Base-by-base conservation (phyloP, 2,113 vertebrate genomes). In the Helogale parvula region DNA sequence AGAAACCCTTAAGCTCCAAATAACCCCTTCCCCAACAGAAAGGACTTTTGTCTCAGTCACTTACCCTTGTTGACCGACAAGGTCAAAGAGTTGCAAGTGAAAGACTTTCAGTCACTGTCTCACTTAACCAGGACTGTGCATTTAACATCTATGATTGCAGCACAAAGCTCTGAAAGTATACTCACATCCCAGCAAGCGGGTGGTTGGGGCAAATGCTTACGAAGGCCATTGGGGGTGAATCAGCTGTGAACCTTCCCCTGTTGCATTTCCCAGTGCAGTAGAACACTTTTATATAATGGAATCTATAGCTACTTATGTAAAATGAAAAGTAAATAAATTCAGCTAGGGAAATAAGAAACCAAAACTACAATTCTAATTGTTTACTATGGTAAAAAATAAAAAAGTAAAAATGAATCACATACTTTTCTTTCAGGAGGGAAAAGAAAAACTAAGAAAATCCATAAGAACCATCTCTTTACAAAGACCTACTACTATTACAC, bases 1-100 rank as follows among this genome's bases (percentile, higher is more conserved):
- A 50, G 52, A 93, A 96, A 50, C 23, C 16, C 19, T 52, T 25
- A 35, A 68, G 47, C 54, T 65, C 45, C n/a, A 87, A 92, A 93
- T 5, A 85, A 80, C 16, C 15, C 41, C 2, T 85, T 63, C 21
- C 25, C 21, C 52, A 72, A 31, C 12, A 66, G 71, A 68, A 96
- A 90, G 95, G 79, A 92, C 33, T 69, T 72, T 93, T 87, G n/a
- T 23, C 29, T 87, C 74, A 85, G 31, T 68, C 92, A 72, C 54
- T 95, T 96, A 74, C 57, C 83, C 72, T 63, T 82, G 81, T 65
- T 88, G 85, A 93, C 4, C 29, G 93, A 74, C 50, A 50, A 50
- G 50, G 50, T 50, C 50, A 50, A 50, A 50, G 50, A 50, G 12
- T 50, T 50, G 12, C 50, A 50, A 50, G 13, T 19, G 29, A 92